A percentile compares a stretch with the other conserved stretches of the same genome.
phyloP scores from a whole-genome alignment of 2,888 invertebrate genomes.

The Thalpophila matura region DNA sequence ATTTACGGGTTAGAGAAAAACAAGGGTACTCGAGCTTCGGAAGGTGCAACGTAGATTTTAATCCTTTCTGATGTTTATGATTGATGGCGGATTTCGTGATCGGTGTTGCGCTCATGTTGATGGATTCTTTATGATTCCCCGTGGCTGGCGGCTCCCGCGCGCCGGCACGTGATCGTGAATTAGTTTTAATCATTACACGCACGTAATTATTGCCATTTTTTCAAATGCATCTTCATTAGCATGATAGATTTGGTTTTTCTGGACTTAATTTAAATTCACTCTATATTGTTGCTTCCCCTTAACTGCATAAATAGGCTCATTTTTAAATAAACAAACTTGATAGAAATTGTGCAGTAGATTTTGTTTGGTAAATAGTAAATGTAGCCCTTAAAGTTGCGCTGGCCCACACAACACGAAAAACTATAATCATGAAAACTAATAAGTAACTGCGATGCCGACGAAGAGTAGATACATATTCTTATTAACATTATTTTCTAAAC shows the following conservation, averaged over 20 bases:
- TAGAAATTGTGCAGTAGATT: background rate
- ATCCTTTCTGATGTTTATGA: slow-evolving; percentile 91
- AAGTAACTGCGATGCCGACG: slow-evolving; percentile 38
- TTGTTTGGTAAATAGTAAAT: background rate
- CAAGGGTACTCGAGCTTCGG: slow-evolving; percentile 90
- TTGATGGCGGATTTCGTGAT: slow-evolving; percentile 90
- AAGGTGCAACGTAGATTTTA: slow-evolving; percentile 91
- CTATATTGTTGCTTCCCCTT: background rate
- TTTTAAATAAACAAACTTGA: background rate
- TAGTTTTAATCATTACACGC: slow-evolving; percentile 74
- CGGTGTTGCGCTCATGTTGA: slow-evolving; percentile 86
- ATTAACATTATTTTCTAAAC: slow-evolving; percentile 56
- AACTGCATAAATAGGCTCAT: background rate
- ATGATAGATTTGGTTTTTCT: slow-evolving; percentile 34
- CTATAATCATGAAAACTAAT: slow-evolving; percentile 56
- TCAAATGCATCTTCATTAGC: slow-evolving; percentile 47
- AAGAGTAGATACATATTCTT: slow-evolving; percentile 36
- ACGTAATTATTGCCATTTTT: slow-evolving; percentile 38
- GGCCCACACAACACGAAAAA: slow-evolving; percentile 68
- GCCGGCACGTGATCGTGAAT: slow-evolving; percentile 58
- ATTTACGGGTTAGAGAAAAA: slow-evolving; percentile 91
- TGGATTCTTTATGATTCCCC: slow-evolving; percentile 86
- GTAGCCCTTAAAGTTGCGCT: background rate
- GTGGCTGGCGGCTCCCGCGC: slow-evolving; percentile 33
- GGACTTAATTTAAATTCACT: slow-evolving; percentile 3